Evolutionary conservation across 1,140 invertebrate species (phyloP).

Genomic region (Megathymus violae): DNA sequence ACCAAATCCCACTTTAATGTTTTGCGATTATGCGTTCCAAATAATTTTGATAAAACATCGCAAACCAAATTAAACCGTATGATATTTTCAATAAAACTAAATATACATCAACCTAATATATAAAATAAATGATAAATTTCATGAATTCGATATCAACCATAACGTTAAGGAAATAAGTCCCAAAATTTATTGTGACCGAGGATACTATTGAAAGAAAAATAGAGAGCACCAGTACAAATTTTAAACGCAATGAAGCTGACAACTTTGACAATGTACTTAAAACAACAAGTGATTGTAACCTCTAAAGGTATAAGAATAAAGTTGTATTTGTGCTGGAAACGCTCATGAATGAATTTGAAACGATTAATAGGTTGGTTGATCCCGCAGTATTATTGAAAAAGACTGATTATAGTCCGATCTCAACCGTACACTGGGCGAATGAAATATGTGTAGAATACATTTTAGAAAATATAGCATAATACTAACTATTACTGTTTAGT

Average conservation of each 20-base stretch:
- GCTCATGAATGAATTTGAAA: constrained; percentile 48
- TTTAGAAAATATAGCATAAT: neutral
- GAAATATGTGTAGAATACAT: neutral
- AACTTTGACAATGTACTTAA: constrained; percentile 48
- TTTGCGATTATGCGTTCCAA: constrained; percentile 57
- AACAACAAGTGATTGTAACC: constrained; percentile 24
- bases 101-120: constrained; percentile 12
- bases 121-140: neutral
- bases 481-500: constrained; percentile 3
- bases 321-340: constrained; percentile 35
- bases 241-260: constrained; percentile 59
- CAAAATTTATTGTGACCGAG: constrained; percentile 18
- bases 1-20: constrained; percentile 70
- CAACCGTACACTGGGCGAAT: constrained; percentile 34
- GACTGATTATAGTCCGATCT: constrained; percentile 67
- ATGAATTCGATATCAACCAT: constrained; percentile 36
- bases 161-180: constrained; percentile 32
- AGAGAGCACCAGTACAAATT: constrained; percentile 52
- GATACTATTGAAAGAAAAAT: constrained; percentile 39
- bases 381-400: constrained; percentile 66
- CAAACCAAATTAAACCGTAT: constrained; percentile 40
- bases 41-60: constrained; percentile 25
- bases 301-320: constrained; percentile 30
- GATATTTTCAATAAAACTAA: neutral
- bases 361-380: constrained; percentile 77